phyloP scores from a whole-genome alignment of 2,888 invertebrate genomes.

The Cheilosia soror region DNA sequence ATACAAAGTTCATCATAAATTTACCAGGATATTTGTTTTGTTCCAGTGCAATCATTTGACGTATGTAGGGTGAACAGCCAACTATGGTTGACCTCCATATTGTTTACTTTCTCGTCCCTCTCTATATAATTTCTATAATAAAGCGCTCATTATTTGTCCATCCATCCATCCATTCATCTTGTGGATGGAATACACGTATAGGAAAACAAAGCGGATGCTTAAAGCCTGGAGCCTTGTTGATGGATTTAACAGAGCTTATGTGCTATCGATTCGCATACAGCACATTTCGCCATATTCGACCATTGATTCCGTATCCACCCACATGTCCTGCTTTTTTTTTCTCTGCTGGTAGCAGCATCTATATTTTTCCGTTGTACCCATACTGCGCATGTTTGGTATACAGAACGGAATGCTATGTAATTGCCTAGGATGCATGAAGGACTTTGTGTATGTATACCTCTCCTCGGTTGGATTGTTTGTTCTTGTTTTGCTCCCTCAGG shows the following conservation, averaged over 20 bases:
- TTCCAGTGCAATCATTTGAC: conserved; percentile 43
- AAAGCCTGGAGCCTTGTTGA: not conserved
- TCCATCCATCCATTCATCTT: not conserved
- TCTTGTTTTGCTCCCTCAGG: conserved; percentile 41
- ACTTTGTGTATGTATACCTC: not conserved
- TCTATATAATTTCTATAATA: not conserved
- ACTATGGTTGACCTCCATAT: conserved; percentile 54
- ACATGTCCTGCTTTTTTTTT: conserved; percentile 45
- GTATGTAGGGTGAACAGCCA: conserved; percentile 8
- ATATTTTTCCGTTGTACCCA: conserved; percentile 34
- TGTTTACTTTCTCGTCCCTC: not conserved
- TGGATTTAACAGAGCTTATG: conserved; percentile 12
- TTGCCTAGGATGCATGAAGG: conserved; percentile 43
- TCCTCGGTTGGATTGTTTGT: conserved; percentile 31
- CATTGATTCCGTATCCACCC: not conserved
- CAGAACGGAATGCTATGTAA: conserved; percentile 35
- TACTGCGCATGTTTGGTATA: conserved; percentile 65
- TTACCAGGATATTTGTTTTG: conserved; percentile 61
- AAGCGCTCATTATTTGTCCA: conserved; percentile 16
- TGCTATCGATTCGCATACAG: conserved; percentile 19
- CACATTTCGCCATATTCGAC: not conserved
- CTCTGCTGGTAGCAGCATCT: conserved; percentile 45
- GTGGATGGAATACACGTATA: not conserved
- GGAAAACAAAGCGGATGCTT: not conserved
- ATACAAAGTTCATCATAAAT: conserved; percentile 41